These are phyloP conservation scores for Maniola jurtina DNA, from an alignment of 1,140 invertebrate genomes.

Conservation along the genomic window DNA sequence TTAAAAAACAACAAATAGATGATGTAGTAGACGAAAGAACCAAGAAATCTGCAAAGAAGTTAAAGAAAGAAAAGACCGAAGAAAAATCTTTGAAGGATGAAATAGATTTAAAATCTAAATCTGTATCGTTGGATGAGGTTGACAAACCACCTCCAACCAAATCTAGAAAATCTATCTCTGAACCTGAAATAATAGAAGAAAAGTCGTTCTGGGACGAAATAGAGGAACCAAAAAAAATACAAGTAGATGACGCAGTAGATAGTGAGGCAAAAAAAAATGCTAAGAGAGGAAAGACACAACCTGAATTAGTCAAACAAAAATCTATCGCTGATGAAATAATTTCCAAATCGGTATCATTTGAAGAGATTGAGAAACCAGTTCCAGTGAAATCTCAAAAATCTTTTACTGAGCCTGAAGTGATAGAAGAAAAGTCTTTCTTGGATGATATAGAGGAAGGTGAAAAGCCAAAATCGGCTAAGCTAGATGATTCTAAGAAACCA, in stretches of 20 bases:
- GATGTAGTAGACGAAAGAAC: slow-evolving; percentile 30
- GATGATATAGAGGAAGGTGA: slow-evolving; percentile 43
- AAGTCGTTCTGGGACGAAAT: slow-evolving; percentile 61
- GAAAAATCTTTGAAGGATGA: slow-evolving; percentile 53
- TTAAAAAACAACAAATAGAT: slow-evolving; percentile 43
- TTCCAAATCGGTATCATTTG: slow-evolving; percentile 33
- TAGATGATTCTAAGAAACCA: too few species aligned
- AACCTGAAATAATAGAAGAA: slow-evolving; percentile 48
- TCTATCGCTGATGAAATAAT: slow-evolving; percentile 41
- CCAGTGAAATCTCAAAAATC: slow-evolving; percentile 45
- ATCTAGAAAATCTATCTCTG: slow-evolving; percentile 44
- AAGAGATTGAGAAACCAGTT: slow-evolving; percentile 38
- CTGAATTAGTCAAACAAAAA: slow-evolving; percentile 59
- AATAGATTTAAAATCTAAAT: slow-evolving; percentile 33
- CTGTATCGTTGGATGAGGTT: not conserved
- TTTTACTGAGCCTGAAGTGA: slow-evolving; percentile 52
- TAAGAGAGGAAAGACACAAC: slow-evolving; percentile 31
- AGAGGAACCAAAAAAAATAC: slow-evolving; percentile 33
- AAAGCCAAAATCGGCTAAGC: too few species aligned
- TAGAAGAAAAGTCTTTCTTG: slow-evolving; percentile 51
- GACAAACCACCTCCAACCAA: slow-evolving; percentile 32
- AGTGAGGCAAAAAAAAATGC: slow-evolving; percentile 29
- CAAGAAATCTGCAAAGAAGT: slow-evolving; percentile 52
- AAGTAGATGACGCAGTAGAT: slow-evolving; percentile 20
- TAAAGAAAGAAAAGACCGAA: slow-evolving; percentile 59